Evolutionary conservation across 2,797 vertebrate genomes (phyloP).

Genomic region (Dicrostonyx torquatus): DNA sequence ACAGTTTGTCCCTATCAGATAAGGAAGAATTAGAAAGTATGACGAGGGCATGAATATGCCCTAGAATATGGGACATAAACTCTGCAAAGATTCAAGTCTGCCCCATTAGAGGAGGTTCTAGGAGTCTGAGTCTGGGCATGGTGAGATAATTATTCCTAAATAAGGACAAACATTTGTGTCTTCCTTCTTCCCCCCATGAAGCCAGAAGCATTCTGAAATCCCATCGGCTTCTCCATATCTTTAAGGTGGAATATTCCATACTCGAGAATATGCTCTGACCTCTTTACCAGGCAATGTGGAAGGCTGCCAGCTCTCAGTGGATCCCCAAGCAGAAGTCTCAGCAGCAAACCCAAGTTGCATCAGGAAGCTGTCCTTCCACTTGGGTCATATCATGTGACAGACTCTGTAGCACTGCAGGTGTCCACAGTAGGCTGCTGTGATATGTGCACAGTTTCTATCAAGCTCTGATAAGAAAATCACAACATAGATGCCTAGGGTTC

Average conservation of each 20-base stretch:
- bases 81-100: neutral
- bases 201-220: neutral
- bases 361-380: neutral
- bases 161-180: neutral
- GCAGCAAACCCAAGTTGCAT: neutral
- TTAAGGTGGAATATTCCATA: neutral
- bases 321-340: neutral
- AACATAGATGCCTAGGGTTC: neutral
- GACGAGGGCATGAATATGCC: neutral
- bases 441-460: neutral
- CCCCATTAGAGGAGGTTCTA: neutral
- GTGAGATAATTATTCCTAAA: neutral
- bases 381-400: neutral
- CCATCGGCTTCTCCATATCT: neutral
- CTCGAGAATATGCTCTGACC: neutral
- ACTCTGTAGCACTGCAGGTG: neutral
- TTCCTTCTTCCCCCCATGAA: neutral
- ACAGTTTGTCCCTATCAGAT: neutral
- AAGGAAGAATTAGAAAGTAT: neutral
- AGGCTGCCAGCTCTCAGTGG: neutral
- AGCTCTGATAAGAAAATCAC: neutral
- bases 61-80: neutral
- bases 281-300: neutral
- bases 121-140: neutral
- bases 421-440: neutral